Percentiles rank a stretch among this genome's conserved stretches.
phyloP scores from a whole-genome alignment of 2,797 vertebrate species.

The Sparidentex hasta region DNA sequence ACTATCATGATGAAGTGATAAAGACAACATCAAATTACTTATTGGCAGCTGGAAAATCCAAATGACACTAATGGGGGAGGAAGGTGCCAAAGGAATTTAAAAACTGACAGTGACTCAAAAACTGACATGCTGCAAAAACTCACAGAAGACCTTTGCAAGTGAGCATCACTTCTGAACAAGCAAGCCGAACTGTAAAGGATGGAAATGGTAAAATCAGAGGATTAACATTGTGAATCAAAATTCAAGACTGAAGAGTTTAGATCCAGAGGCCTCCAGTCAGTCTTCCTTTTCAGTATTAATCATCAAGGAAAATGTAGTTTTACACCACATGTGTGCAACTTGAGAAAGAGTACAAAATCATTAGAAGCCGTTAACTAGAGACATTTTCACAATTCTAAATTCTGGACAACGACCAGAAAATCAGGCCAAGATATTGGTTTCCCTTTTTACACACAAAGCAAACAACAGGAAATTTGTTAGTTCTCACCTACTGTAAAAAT shows the following conservation, averaged over 20 bases:
- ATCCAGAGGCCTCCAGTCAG: neutral
- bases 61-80: conserved; percentile 58
- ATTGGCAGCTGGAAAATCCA: conserved; percentile 73
- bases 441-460: no score
- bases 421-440: no score
- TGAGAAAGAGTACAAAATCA: neutral
- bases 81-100: conserved; percentile 36
- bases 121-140: conserved; percentile 26
- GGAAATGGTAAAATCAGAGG: neutral
- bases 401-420: no score
- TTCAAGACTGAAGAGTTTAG: no score
- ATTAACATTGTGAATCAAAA: neutral
- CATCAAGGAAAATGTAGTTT: neutral
- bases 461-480: no score
- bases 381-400: no score
- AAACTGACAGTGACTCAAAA: conserved; percentile 44
- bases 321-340: neutral
- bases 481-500: no score
- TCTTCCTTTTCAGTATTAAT: neutral
- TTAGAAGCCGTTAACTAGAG: neutral
- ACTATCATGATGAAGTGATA: conserved; percentile 53
- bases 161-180: conserved; percentile 1
- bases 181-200: neutral
- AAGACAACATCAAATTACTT: conserved; percentile 73
- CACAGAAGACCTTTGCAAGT: conserved; percentile 9